Base-by-base conservation (phyloP, 2,888 invertebrate species). In the Dinocampus coccinellae region DNA sequence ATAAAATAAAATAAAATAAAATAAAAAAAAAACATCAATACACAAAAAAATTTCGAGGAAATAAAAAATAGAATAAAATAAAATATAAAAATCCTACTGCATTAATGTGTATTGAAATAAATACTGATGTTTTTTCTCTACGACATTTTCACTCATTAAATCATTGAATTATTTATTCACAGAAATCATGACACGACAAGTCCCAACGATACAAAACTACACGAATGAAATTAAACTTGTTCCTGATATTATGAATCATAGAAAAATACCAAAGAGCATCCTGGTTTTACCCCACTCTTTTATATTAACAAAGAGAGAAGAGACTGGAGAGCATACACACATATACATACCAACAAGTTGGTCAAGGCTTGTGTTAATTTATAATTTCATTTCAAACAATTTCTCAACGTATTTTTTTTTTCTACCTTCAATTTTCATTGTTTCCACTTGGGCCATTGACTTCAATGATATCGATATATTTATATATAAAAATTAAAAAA, bases 261-360 rank as follows among this genome's bases (percentile, higher is more conserved):
- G 66, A 57, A 66, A 65, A 66, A 66, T 53, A 64, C 58, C 64
- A 36, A 36, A 66, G n/a, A 69, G 60, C 60, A 69, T 69, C 69
- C 52, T 61, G 53, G 60, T 60, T 34, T 13, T 2, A 4, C 69
- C 69, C 55, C 47, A 42, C 24, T 34, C 34, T 26, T 26, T 57
- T 52, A 64, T 33, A 34, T 47, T 47, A 47, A 47, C 47, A 47
- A 47, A 24, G 11, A 65, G n/a, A 13, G 60, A 62, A 62, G 47
- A 61, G 53, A 26, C 29, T 57, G 52, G 26, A 53, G 33, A 36
- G 47, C 26, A 53, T 39, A n/a, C 16, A n/a, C 9, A 7, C 16
- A 16, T 16, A 4, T 20, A 47, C 16, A 29, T 60, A 20, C 34
- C 39, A 22, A 69, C 58, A 70, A 64, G 57, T 64, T 70, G 70